A percentile compares a stretch with the other conserved stretches of the same genome.
phyloP scores from a whole-genome alignment of 1,140 invertebrate species.

The Brachionus rotundiformis region DNA sequence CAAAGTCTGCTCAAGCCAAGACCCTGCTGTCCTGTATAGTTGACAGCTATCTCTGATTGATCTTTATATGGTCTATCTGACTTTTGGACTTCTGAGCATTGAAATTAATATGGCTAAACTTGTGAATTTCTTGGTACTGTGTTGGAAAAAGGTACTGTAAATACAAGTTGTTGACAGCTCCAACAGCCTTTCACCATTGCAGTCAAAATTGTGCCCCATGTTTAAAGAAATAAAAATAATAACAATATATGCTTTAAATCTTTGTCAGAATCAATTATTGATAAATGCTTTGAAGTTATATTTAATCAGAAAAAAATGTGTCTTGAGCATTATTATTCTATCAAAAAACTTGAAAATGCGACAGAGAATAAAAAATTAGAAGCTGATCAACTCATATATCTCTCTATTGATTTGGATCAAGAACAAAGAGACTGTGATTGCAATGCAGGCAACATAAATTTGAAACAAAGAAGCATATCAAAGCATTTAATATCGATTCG shows the following conservation, averaged over 20 bases:
- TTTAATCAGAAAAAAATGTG: neutral
- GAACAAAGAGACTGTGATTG: neutral
- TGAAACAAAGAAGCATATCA: too few species aligned
- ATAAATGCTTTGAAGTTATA: neutral
- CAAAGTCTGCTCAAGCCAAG: conserved; percentile 53
- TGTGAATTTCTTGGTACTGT: neutral
- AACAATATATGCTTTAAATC: too few species aligned
- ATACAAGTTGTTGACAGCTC: neutral
- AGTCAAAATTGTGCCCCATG: too few species aligned
- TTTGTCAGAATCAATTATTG: neutral
- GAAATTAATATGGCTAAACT: neutral
- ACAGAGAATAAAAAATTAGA: neutral
- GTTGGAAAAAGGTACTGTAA: neutral
- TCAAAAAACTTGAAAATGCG: neutral
- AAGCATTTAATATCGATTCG: too few species aligned
- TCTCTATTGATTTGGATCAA: neutral
- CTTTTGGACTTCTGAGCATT: neutral
- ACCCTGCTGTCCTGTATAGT: conserved; percentile 54
- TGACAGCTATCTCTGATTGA: conserved; percentile 47
- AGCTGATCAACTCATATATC: neutral
- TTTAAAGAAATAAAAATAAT: too few species aligned
- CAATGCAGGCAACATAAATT: too few species aligned
- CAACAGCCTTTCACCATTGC: neutral
- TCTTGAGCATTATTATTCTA: neutral
- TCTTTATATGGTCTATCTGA: neutral